Evolutionary conservation across 2,888 invertebrate genomes (phyloP).

Genomic region (Micropterix aruncella): DNA sequence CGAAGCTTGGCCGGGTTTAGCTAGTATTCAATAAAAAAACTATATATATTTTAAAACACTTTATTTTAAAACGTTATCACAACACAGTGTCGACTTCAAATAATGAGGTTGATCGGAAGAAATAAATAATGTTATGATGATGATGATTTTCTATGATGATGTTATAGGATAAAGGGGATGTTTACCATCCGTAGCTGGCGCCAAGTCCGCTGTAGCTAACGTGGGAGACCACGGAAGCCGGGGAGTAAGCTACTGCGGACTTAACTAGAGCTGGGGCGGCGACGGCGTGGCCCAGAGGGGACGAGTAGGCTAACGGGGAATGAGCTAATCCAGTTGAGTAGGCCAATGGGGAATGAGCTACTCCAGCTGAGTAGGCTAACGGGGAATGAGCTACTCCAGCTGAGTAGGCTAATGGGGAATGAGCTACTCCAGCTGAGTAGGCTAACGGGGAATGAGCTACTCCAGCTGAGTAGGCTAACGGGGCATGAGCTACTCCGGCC

Average conservation of each 20-base stretch:
- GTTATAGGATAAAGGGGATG: too few species aligned
- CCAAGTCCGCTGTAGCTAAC: slow-evolving; percentile 48
- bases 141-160: too few species aligned
- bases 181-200: slow-evolving; percentile 50
- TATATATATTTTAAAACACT: too few species aligned
- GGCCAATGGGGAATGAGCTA: slow-evolving; percentile 14
- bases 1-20: too few species aligned
- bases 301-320: slow-evolving; percentile 18
- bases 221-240: slow-evolving; percentile 48
- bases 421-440: slow-evolving; percentile 18
- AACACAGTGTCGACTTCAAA: too few species aligned
- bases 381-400: slow-evolving; percentile 14
- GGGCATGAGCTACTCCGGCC: slow-evolving; percentile 18
- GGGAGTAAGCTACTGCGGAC: too few species aligned
- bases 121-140: too few species aligned
- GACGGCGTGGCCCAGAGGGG: slow-evolving; percentile 23
- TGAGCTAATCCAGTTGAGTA: slow-evolving; percentile 17
- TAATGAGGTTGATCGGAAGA: too few species aligned
- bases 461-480: slow-evolving; percentile 19
- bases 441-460: slow-evolving; percentile 12
- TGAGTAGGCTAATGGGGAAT: slow-evolving; percentile 13
- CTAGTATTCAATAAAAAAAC: too few species aligned
- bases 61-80: too few species aligned
- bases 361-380: slow-evolving; percentile 14
- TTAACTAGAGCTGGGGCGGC: too few species aligned